Evolutionary conservation across 2,888 invertebrate genomes (phyloP), one percentile per base, ranked within the genome.

Genomic region (Dicranocentrus wangi): DNA sequence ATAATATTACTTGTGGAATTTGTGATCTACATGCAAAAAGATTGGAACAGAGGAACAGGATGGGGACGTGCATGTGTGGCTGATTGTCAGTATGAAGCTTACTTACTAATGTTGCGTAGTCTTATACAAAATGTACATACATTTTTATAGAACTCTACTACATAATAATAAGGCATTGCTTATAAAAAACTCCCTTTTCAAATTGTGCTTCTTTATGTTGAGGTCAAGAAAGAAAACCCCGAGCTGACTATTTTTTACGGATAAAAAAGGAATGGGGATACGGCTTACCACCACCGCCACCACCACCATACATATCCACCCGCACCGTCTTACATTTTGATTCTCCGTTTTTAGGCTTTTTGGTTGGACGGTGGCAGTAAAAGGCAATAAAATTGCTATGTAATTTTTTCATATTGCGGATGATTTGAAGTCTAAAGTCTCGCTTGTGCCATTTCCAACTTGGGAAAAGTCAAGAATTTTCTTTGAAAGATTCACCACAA

Each of bases 401-500:
- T 79, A 79, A 78, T 79, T 79, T 79, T 79, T 79, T 79, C 79
- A 79, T 79, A 79, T 71, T 79, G 79, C 51, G 66, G 79, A 79
- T 79, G 79, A 79, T 79, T 79, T 79, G 65, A 71, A 72, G 79
- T 61, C 69, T 77, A 55, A 75, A 76, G 76, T 78, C 78, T 78
- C 58, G 13, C 19, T 47, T 28, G 66, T 58, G 28, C 71, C 60
- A 72, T 79, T 79, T 66, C 47, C 17, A 17, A 51, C 15, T 27
- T 32, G 25, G 17, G 28, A 27, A 75, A 19, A 61, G 32, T 2
- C 23, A 58, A 17, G 32, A 61, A 17, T 61, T 61, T 61, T 32
- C 27, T 60, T n/a, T 32, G n/a, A 17, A 28, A 61, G 61, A 27
- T 61, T 60, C 61, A 3, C 17, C n/a, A 42, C 23, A 28, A 55